phyloP scores from a whole-genome alignment of 1,140 invertebrate species.

The Colletes latitarsis region DNA sequence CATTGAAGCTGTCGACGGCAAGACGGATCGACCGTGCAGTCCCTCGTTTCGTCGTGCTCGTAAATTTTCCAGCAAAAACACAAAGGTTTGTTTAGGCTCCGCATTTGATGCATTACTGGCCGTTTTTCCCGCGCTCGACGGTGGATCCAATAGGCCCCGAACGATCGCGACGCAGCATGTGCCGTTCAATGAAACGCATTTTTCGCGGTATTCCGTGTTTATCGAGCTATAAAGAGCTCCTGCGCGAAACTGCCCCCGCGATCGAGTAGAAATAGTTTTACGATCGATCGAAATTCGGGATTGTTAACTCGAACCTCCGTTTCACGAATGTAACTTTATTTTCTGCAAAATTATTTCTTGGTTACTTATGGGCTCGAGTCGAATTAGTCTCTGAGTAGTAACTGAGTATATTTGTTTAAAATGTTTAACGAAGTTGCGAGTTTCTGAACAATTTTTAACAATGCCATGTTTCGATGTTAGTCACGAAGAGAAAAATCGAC shows the following conservation, averaged over 20 bases:
- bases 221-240: not conserved
- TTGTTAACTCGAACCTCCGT: too few relatives aligned
- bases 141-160: constrained; percentile 10
- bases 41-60: constrained; percentile 35
- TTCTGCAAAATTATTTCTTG: too few relatives aligned
- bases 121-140: not conserved
- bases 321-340: too few relatives aligned
- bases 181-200: not conserved
- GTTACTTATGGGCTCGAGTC: too few relatives aligned
- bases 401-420: too few relatives aligned
- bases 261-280: not conserved
- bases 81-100: constrained; percentile 49
- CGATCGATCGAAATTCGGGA: not conserved
- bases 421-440: too few relatives aligned
- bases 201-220: not conserved
- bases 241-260: not conserved
- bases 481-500: too few relatives aligned
- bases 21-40: constrained; percentile 19
- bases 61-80: constrained; percentile 49
- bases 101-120: constrained; percentile 16
- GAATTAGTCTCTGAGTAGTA: too few relatives aligned
- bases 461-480: too few relatives aligned
- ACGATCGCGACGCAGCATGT: not conserved
- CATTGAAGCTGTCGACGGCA: constrained; percentile 10
- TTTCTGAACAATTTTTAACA: too few relatives aligned